Conservation (phyloP, 2,113 vertebrate genomes). For the Macaca mulatta region DNA sequence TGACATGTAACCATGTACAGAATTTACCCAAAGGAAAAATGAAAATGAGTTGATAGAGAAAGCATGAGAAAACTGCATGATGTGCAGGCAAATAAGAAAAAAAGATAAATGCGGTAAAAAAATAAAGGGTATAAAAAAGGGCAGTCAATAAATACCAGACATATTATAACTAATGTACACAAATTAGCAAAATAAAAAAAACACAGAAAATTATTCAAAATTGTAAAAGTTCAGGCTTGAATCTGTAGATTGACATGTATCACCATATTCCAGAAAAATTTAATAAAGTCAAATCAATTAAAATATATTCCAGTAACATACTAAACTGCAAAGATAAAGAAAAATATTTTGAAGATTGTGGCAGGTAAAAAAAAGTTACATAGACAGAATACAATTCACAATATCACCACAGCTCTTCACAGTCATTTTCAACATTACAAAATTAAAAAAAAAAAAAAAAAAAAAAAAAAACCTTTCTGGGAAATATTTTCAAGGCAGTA, state of each 20-base stretch:
- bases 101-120: not conserved
- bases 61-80: not conserved
- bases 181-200: not conserved
- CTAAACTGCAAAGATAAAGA: not conserved
- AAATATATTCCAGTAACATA: not conserved
- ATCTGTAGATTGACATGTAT: not conserved
- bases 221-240: not conserved
- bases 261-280: not conserved
- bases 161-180: not conserved
- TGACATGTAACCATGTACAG: not conserved
- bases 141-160: not conserved
- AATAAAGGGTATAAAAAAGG: not conserved
- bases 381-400: not conserved
- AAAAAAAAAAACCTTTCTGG: not conserved
- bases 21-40: not conserved
- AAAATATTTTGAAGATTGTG: not conserved
- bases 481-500: not conserved
- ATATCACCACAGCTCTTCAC: not conserved
- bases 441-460: not conserved
- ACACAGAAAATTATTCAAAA: not conserved
- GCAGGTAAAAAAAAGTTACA: not conserved
- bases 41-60: not conserved
- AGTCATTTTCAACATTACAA: not conserved
- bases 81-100: not conserved
- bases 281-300: slow-evolving; percentile 1